Base-by-base conservation (phyloP, 2,797 vertebrate species). In the Crypturellus tataupa region DNA sequence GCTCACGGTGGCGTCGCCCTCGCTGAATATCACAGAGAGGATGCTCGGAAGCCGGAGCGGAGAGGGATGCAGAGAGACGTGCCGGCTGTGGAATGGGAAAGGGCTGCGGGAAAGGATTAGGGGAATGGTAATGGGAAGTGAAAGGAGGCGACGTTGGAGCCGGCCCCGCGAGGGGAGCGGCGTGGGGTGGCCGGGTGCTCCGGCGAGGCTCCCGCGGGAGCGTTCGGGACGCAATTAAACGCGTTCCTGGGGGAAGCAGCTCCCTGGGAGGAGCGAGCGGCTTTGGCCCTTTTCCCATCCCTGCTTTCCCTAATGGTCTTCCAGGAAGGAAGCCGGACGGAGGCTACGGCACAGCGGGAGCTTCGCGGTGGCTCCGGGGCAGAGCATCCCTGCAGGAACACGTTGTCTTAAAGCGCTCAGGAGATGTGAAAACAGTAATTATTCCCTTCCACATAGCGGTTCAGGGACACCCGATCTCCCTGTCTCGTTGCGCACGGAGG, bases 181-280 rank as follows among this genome's bases (percentile, higher is more conserved):
- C 75, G 55, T 60, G 60, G 91, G 78, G 80, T 2, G 39, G 85
- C 31, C 67, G 90, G 85, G 87, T 92, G 93, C 88, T 37, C 94
- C 85, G 91, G 87, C 6, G 1, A 27, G 63, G 80, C 62, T 93
- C 49, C 59, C 2, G 35, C 65, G 70, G 93, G 88, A 91, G 93
- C 69, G 53, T 76, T 91, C 85, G 83, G 29, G 85, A 92, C 85
- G 90, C 95, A 97, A 96, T 95, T 97, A 96, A 96, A 96, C 80
- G 29, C 67, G 94, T 80, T 95, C 95, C 93, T 47, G 63, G 39
- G 88, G 95, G 75, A 94, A 77, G 1, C 8, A 39, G 37, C 64
- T 87, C 21, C 4, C 90, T 67, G 81, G 64, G 79, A 85, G 80
- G 80, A 62, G 73, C 3, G 73, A 93, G 73, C 44, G 42, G 46